Evolutionary conservation across 2,888 invertebrate species (phyloP).

Genomic region (Dilophus febrilis): DNA sequence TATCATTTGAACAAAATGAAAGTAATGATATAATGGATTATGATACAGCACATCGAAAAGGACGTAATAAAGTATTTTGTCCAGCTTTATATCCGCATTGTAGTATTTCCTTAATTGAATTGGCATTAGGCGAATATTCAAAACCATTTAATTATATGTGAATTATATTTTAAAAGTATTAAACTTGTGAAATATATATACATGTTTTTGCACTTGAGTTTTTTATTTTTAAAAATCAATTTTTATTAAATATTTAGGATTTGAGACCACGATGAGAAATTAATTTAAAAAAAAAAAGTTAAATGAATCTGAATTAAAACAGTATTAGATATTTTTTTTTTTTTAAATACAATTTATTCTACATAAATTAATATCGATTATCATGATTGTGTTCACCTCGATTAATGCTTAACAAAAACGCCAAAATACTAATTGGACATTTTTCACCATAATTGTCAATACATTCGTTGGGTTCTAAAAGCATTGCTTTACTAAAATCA

Average conservation of each 20-base stretch:
- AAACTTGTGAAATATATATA: too few relatives aligned
- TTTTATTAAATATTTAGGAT: too few relatives aligned
- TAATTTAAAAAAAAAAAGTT: too few relatives aligned
- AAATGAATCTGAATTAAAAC: too few relatives aligned
- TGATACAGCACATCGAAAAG: slow-evolving; percentile 40
- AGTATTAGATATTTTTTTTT: too few relatives aligned
- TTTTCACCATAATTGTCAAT: slow-evolving; percentile 13
- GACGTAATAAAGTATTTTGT: slow-evolving; percentile 31
- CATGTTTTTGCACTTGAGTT: too few relatives aligned
- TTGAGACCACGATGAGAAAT: too few relatives aligned
- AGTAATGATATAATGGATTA: slow-evolving; percentile 47
- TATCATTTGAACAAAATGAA: slow-evolving; percentile 46
- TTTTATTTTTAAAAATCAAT: too few relatives aligned
- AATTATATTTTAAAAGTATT: too few relatives aligned
- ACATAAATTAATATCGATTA: too few relatives aligned
- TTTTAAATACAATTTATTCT: too few relatives aligned
- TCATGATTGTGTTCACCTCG: too few relatives aligned
- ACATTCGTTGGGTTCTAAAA: slow-evolving; percentile 16
- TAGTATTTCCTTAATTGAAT: slow-evolving; percentile 51
- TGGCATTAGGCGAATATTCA: slow-evolving; percentile 38
- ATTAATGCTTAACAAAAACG: slow-evolving; percentile 15
- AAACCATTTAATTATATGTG: slow-evolving; percentile 2
- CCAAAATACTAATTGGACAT: slow-evolving; percentile 20
- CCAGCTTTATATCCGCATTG: slow-evolving; percentile 39
- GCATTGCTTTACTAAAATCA: slow-evolving; percentile 21